Evolutionary conservation across 2,888 invertebrate species (phyloP).

Genomic region (Pteria penguin): DNA sequence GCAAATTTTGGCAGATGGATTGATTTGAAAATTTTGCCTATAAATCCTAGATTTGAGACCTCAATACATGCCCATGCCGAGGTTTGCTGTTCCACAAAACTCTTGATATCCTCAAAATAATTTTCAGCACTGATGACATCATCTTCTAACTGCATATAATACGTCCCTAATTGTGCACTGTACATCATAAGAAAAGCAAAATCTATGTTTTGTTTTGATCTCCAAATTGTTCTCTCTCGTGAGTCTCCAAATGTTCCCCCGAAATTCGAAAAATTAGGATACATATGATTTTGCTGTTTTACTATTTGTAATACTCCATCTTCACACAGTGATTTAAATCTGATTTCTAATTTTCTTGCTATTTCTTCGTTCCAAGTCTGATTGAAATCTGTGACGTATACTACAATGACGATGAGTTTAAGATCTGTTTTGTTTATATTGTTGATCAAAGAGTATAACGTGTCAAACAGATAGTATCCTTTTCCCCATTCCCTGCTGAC

Average conservation of each 20-base stretch:
- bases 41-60: conserved; percentile 61
- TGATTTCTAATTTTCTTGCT: conserved; percentile 43
- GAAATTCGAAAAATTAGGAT: conserved; percentile 62
- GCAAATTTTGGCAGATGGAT: conserved; percentile 51
- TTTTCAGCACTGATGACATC: conserved; percentile 76
- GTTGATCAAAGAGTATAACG: conserved; percentile 77
- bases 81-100: conserved; percentile 66
- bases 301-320: conserved; percentile 78
- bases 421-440: conserved; percentile 72
- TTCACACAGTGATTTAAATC: conserved; percentile 62
- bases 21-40: conserved; percentile 62
- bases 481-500: conserved; percentile 76
- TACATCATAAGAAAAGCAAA: conserved; percentile 78
- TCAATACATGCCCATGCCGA: conserved; percentile 59
- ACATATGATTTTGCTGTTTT: conserved; percentile 63
- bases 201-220: conserved; percentile 80
- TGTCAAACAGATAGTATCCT: conserved; percentile 75
- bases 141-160: conserved; percentile 79
- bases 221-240: conserved; percentile 76
- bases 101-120: conserved; percentile 73
- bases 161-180: conserved; percentile 69
- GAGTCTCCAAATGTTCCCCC: conserved; percentile 76
- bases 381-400: conserved; percentile 79
- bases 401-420: conserved; percentile 72
- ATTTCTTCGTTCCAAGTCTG: conserved; percentile 56